Base-by-base conservation (phyloP, 1,140 invertebrate species). In the Teleogryllus occipitalis region DNA sequence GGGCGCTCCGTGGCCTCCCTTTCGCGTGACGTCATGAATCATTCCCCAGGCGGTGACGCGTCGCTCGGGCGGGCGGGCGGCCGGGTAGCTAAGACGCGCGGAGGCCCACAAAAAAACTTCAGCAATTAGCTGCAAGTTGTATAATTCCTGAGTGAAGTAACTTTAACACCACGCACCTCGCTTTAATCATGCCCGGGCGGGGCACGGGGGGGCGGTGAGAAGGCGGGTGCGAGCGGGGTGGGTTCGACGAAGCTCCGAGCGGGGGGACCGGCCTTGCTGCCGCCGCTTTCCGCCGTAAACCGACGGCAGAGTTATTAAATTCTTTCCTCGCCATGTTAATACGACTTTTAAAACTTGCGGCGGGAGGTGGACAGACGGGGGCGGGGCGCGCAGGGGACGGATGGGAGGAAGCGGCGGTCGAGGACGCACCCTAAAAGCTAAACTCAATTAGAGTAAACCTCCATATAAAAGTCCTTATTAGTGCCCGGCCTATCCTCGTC, bases 381-480 rank as follows among this genome's bases (percentile, higher is more conserved):
- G 54, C 54, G 54, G 18, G 54, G 54, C 10, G 18, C 10, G 54
- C 10, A 7, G 54, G 54, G 18, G 54, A 10, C 54, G 18, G 27
- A 39, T 39, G 27, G 27, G 27, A 39, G 54, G 18, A 65, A 65
- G 54, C 10, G 18, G 54, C 54, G 10, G 10, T 65, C 2, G 18
- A 7, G 54, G 54, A 65, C 54, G 18, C 54, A 14, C 54, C 18
- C 54, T 65, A 65, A 65, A 65, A 65, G 54, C 54, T 18, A 65
- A 65, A 65, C 54, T 65, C 54, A 65, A 65, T 65, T 65, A 65
- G 54, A 65, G 54, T 65, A 18, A 65, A 65, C 54, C 54, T 65
- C 54, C 54, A 65, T 65, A 65, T 65, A 65, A 65, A 65, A 65
- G 54, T 65, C 54, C 54, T 65, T 65, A 65, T 65, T 65, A 65